These are phyloP conservation scores for Epinotia ramella DNA, from an alignment of 2,888 invertebrate species.

Conservation along the genomic window DNA sequence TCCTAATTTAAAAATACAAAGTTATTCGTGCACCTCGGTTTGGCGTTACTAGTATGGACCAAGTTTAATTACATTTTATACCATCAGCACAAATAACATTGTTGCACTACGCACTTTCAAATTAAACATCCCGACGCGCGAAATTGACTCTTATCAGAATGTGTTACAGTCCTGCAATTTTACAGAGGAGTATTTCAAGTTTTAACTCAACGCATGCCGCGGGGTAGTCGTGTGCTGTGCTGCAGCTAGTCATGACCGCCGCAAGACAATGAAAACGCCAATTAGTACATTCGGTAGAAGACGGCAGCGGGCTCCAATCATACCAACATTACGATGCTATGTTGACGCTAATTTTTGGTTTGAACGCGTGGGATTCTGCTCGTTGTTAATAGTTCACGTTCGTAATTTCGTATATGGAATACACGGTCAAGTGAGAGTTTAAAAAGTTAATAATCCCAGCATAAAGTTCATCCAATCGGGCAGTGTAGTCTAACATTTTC, in stretches of 20 bases:
- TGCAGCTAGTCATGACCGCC: slow-evolving; percentile 37
- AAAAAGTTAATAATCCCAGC: not conserved
- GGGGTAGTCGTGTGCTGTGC: slow-evolving; percentile 29
- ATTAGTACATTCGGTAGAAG: slow-evolving; percentile 36
- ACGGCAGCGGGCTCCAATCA: slow-evolving; percentile 28
- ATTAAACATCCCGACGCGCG: slow-evolving; percentile 9
- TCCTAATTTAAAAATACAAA: slow-evolving; percentile 34
- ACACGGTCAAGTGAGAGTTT: not conserved
- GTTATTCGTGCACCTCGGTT: not conserved
- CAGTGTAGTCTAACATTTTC: no score
- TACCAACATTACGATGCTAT: slow-evolving; percentile 29
- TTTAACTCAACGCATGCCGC: slow-evolving; percentile 31
- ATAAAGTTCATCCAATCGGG: not conserved
- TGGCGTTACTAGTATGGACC: not conserved
- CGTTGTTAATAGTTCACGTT: slow-evolving; percentile 16
- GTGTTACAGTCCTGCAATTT: slow-evolving; percentile 9
- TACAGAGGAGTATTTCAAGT: slow-evolving; percentile 14
- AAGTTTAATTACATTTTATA: not conserved
- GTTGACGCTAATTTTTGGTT: slow-evolving; percentile 35
- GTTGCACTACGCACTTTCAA: slow-evolving; percentile 33
- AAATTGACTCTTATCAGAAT: not conserved
- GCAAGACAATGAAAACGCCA: slow-evolving; percentile 35
- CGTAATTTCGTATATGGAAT: not conserved
- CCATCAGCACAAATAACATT: slow-evolving; percentile 6
- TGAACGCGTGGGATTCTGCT: slow-evolving; percentile 27